Evolutionary conservation across 2,797 vertebrate genomes (phyloP), one percentile per base, ranked within the genome.

Genomic region (Cyprinella venusta): DNA sequence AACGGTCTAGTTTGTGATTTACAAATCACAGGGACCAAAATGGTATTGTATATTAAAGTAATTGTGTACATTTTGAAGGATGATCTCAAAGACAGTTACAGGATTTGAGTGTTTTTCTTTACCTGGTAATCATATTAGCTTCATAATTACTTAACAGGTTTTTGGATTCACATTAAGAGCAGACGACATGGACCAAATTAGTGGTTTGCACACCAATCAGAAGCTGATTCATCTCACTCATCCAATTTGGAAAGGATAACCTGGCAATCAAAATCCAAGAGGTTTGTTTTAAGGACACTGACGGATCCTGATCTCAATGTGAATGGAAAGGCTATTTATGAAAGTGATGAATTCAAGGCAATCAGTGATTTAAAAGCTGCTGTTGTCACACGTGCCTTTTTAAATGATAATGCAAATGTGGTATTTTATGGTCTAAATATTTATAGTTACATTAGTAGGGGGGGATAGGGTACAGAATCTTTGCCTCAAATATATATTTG

Each of bases 171-270:
- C 40, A 6, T 80, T 91, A 18, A 45, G 33, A 7, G 59, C 84
- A 38, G 86, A 89, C 21, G 90, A 89, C 59, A 88, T 89, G 86
- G 63, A 83, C 2, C 38, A 0, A 2, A 82, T 87, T 24, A 76
- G 64, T 10, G 59, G 59, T 18, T 80, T 91, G 24, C 79, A 89
- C 72, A 42, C 75, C 26, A 42, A 90, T 80, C 81, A 40, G 84
- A 90, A 89, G 45, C 63, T 91, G 12, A 83, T 91, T 74, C 86
- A 88, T 64, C 85, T 91, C 65, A 88, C 59, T 40, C 88, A 71
- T 74, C 89, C 89, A 1, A 67, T 91, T 21, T 91, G 91, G 90
- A 90, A 87, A 84, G 87, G 84, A 70, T 89, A 78, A 83, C 52
- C 8, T 48, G 19, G 2, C 19, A 50, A 50, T 50, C 52, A 18